phyloP scores from a whole-genome alignment of 2,888 invertebrate species.

The Syrphus vitripennis region DNA sequence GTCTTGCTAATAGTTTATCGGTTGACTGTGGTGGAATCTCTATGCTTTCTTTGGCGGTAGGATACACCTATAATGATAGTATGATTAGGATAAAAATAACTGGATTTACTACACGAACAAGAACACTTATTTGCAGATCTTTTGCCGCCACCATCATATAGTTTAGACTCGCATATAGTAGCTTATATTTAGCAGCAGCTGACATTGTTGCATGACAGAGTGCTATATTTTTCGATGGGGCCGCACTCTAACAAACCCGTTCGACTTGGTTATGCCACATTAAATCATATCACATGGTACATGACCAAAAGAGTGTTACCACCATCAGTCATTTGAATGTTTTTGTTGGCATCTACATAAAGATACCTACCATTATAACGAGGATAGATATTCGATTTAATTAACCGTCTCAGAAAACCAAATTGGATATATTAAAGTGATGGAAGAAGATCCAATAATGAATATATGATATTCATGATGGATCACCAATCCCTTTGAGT shows the following conservation, averaged over 20 bases:
- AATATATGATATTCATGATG: slow-evolving; percentile 30
- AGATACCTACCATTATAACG: slow-evolving; percentile 21
- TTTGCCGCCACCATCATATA: neutral
- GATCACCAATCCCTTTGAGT: slow-evolving; percentile 20
- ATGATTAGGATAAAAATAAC: slow-evolving; percentile 65
- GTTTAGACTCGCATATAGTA: neutral
- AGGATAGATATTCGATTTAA: slow-evolving; percentile 67
- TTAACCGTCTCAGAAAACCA: slow-evolving; percentile 8
- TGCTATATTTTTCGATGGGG: neutral
- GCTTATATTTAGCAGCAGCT: neutral
- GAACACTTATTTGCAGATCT: slow-evolving; percentile 15
- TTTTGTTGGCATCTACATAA: neutral
- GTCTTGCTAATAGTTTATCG: slow-evolving; percentile 43
- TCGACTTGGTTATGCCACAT: slow-evolving; percentile 17
- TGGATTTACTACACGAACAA: slow-evolving; percentile 50
- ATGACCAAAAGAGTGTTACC: slow-evolving; percentile 28
- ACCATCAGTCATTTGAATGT: slow-evolving; percentile 66
- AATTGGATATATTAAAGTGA: slow-evolving; percentile 1
- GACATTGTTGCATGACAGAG: slow-evolving; percentile 37
- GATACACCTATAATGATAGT: slow-evolving; percentile 43
- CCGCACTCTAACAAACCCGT: slow-evolving; percentile 23
- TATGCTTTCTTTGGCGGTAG: slow-evolving; percentile 8
- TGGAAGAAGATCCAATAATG: slow-evolving; percentile 31
- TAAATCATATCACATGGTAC: slow-evolving; percentile 46
- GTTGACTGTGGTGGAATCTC: neutral